Evolutionary conservation across 2,888 invertebrate genomes (phyloP).

Genomic region (Zhuqinia jingwanae): DNA sequence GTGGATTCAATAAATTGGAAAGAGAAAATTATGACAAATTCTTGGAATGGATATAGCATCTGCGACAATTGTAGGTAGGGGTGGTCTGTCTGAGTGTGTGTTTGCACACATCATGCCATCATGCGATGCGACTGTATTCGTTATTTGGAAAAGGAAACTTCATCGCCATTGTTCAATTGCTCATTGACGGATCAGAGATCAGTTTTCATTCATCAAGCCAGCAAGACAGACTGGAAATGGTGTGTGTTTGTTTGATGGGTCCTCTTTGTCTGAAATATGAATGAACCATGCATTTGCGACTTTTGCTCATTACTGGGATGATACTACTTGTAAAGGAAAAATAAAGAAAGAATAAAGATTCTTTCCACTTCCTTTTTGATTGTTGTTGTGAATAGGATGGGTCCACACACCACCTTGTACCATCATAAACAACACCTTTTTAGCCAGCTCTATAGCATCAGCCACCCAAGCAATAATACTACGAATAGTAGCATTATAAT

Average conservation of each 20-base stretch:
- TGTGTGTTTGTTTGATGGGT: background rate
- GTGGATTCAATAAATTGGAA: too few species aligned
- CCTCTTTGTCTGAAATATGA: background rate
- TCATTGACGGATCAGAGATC: slow-evolving; percentile 16
- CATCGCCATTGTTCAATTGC: background rate
- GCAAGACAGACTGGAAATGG: background rate
- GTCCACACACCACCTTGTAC: background rate
- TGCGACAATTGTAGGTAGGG: too few species aligned
- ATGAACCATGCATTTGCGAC: background rate
- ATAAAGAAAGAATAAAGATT: background rate
- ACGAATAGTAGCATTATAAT: too few species aligned
- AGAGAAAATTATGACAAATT: too few species aligned
- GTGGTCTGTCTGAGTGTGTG: too few species aligned
- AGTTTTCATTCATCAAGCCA: slow-evolving; percentile 30
- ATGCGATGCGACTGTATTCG: background rate
- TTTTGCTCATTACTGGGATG: too few species aligned
- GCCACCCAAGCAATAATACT: too few species aligned
- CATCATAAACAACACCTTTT: background rate
- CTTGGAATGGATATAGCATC: too few species aligned
- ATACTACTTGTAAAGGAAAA: too few species aligned
- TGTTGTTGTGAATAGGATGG: background rate
- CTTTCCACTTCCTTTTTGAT: background rate
- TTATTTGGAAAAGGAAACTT: background rate
- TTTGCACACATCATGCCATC: too few species aligned
- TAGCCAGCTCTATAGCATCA: background rate